phyloP scores from a whole-genome alignment of 1,140 invertebrate species.

The Chelonus insularis region DNA sequence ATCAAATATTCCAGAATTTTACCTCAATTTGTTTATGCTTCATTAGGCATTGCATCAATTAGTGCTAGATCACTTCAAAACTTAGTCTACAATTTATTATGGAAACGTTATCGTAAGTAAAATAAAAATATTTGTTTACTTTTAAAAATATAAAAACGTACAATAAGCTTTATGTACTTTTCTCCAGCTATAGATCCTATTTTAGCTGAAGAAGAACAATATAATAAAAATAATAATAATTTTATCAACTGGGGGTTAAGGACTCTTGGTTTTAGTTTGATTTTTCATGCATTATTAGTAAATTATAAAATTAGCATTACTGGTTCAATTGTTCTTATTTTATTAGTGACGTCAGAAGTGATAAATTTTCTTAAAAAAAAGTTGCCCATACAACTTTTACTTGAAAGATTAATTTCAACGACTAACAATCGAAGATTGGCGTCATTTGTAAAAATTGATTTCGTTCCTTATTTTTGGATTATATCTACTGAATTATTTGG shows the following conservation, averaged over 20 bases:
- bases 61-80: constrained; percentile 31
- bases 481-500: constrained; percentile 22
- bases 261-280: constrained; percentile 24
- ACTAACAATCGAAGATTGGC: not conserved
- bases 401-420: not conserved
- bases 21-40: constrained; percentile 30
- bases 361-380: not conserved
- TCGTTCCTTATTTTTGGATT: constrained; percentile 15
- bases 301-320: constrained; percentile 25
- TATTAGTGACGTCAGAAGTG: constrained; percentile 24
- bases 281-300: constrained; percentile 35
- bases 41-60: constrained; percentile 34
- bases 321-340: constrained; percentile 23
- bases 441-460: not conserved
- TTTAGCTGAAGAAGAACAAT: constrained; percentile 31
- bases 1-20: constrained; percentile 23
- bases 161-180: not conserved
- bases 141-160: not conserved
- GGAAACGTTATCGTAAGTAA: constrained; percentile 36
- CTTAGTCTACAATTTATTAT: constrained; percentile 32
- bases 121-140: not conserved
- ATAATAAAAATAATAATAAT: constrained; percentile 13
- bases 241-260: constrained; percentile 29
- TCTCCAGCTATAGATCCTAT: constrained; percentile 37
- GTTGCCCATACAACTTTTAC: not conserved